Percentiles rank a stretch among this genome's conserved stretches.
Evolutionary conservation across 2,888 invertebrate genomes (phyloP).

Genomic region (Hirtodrosophila alboralis): DNA sequence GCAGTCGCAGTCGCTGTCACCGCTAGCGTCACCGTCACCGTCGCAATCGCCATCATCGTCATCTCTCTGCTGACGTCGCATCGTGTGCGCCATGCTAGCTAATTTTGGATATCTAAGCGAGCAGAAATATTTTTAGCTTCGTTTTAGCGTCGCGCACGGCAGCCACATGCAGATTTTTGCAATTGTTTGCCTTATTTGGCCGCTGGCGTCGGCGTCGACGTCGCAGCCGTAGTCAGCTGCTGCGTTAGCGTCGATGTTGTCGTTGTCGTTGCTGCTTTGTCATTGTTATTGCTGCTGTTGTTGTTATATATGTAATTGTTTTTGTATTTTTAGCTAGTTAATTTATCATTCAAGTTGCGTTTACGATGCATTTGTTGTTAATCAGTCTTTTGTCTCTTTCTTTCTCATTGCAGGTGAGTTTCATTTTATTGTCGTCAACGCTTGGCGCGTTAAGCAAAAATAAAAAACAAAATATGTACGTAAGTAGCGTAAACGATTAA

Average conservation of each 20-base stretch:
- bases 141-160: slow-evolving; percentile 48
- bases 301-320: slow-evolving; percentile 31
- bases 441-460: slow-evolving; percentile 24
- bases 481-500: slow-evolving; percentile 46
- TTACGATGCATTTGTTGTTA: slow-evolving; percentile 67
- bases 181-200: slow-evolving; percentile 79
- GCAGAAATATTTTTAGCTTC: slow-evolving; percentile 70
- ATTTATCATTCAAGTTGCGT: slow-evolving; percentile 71
- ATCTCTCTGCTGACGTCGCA: slow-evolving; percentile 52
- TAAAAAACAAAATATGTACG: slow-evolving; percentile 32
- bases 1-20: slow-evolving; percentile 42
- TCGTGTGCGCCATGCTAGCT: slow-evolving; percentile 57
- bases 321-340: slow-evolving; percentile 71
- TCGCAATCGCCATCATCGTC: slow-evolving; percentile 28
- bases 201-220: slow-evolving; percentile 25
- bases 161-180: slow-evolving; percentile 75
- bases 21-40: slow-evolving; percentile 57
- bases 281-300: slow-evolving; percentile 26
- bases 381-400: slow-evolving; percentile 48
- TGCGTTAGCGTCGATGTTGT: neutral
- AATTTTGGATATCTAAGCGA: slow-evolving; percentile 78
- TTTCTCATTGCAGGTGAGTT: slow-evolving; percentile 67
- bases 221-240: neutral
- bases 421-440: slow-evolving; percentile 8
- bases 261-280: slow-evolving; percentile 13